Evolutionary conservation across 2,797 vertebrate species (phyloP).

Genomic region (Falco rusticolus): DNA sequence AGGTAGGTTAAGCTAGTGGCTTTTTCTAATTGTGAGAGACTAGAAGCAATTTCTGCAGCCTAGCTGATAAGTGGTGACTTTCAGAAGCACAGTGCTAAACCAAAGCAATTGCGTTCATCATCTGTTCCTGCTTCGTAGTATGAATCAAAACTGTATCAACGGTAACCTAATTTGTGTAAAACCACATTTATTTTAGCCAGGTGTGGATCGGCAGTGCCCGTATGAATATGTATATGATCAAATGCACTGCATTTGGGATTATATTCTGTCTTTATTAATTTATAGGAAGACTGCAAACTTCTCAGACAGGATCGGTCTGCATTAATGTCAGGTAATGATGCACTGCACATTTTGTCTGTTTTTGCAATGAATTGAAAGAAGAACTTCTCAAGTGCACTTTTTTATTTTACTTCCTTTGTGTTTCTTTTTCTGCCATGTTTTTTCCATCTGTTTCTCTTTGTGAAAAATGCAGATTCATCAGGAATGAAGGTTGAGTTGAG

Average conservation of each 20-base stretch:
- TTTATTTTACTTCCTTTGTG: background rate
- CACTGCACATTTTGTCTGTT: background rate
- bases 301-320: background rate
- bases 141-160: background rate
- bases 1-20: background rate
- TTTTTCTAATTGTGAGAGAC: background rate
- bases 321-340: background rate
- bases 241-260: background rate
- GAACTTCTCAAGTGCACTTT: background rate
- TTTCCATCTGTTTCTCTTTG: background rate
- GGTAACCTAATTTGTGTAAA: conserved; percentile 5
- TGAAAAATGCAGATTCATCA: background rate
- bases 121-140: background rate
- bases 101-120: background rate
- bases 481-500: background rate
- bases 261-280: conserved; percentile 1
- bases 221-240: conserved; percentile 1
- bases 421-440: background rate
- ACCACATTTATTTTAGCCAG: conserved; percentile 11
- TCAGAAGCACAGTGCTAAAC: background rate
- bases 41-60: background rate
- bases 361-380: background rate
- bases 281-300: background rate
- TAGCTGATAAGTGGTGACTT: background rate
- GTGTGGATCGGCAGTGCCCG: background rate